Percentiles rank a stretch among this genome's conserved stretches.
Conservation (phyloP, 2,797 vertebrate genomes). For the Basileuterus tristriatus region DNA sequence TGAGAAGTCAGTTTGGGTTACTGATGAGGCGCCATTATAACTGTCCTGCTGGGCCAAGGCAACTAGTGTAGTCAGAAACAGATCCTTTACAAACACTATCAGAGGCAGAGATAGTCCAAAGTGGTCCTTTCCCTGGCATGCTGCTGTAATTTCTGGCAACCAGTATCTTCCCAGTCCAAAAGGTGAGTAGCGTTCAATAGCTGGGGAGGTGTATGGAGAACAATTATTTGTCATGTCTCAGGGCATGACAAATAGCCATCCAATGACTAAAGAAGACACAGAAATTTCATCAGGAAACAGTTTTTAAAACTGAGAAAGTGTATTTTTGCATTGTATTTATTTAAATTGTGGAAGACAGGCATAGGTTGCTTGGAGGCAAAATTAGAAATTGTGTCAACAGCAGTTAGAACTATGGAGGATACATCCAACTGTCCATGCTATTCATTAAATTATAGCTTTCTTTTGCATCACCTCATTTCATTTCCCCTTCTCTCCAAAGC, state of each 20-base stretch:
- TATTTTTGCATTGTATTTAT: not conserved
- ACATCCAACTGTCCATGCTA: not conserved
- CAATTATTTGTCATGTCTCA: not conserved
- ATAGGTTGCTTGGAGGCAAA: not conserved
- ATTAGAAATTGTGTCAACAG: not conserved
- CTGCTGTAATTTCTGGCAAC: not conserved
- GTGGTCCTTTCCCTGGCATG: not conserved
- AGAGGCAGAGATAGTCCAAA: not conserved
- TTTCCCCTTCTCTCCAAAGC: not conserved
- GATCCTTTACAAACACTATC: not conserved
- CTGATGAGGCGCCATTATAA: not conserved
- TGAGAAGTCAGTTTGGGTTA: not conserved
- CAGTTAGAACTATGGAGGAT: not conserved
- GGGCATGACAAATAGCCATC: not conserved
- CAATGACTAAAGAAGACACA: not conserved
- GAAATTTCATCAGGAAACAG: not conserved
- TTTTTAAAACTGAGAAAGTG: not conserved
- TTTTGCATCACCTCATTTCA: not conserved
- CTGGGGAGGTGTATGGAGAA: not conserved
- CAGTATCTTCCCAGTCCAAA: not conserved
- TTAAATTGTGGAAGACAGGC: not conserved
- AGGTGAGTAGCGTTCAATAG: not conserved
- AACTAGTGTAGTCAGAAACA: not conserved
- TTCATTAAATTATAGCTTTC: not conserved
- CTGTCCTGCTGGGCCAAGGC: not conserved